Evolutionary conservation across 2,888 invertebrate genomes (phyloP), one percentile per base, ranked within the genome.

Genomic region (Drosophila demipolita): DNA sequence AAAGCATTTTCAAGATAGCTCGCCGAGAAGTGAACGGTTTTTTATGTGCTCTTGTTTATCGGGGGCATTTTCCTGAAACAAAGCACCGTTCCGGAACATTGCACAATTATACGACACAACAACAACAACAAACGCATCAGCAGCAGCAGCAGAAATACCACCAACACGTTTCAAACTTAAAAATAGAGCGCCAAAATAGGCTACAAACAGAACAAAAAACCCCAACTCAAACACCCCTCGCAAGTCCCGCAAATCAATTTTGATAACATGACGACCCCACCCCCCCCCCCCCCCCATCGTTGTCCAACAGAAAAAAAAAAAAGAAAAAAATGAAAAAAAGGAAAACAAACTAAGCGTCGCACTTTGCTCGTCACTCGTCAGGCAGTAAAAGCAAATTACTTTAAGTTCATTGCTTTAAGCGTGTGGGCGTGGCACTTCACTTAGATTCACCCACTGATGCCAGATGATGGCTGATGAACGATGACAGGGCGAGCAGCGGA

Each of bases 351-450:
- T 75, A 72, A 82, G 66, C 76, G 73, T 61, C 75, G 66, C 72
- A 86, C 78, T 85, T 83, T 75, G 81, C 73, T 73, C 78, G 72
- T 77, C 87, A 85, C 85, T 87, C 89, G 86, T 85, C 87, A 87
- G 78, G 77, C 88, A 75, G 83, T 85, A 85, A 87, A 87, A 87
- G 75, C 83, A 87, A 87, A 89, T 89, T 89, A 85, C 89, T 85
- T 89, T 78, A 89, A 87, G 89, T 87, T 87, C 89, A 87, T 89
- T 87, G 90, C 89, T 82, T 87, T 78, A 87, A 89, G 82, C 84
- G 81, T 49, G 58, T 64, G 81, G 83, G 72, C 73, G 73, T 67
- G 74, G 59, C 61, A 48, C 66, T 48, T 58, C 38, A 40, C 59
- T 65, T 60, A 40, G 36, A n/a, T 54, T 61, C 40, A 73, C 40